Base-by-base conservation (phyloP, 2,797 vertebrate species). In the Cyclura pinguis region DNA sequence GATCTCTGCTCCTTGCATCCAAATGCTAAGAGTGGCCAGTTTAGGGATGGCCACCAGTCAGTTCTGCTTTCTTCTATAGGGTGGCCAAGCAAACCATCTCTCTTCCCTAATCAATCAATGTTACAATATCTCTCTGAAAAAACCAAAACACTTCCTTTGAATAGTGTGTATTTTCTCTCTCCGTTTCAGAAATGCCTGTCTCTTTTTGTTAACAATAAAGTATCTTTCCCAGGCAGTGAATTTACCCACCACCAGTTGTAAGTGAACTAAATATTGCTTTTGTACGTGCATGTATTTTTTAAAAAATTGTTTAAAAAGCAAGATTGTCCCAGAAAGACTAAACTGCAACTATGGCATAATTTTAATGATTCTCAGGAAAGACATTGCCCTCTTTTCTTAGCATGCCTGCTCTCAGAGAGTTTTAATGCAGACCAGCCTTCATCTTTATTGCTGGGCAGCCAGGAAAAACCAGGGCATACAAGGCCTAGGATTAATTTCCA, bases 331-430 rank as follows among this genome's bases (percentile, higher is more conserved):
- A 32, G 10, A 72, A 83, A 90, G 1, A 57, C 16, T 69, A 69
- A 89, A 80, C 62, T 38, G 50, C 76, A 80, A 47, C 59, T 67
- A 50, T 10, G 35, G 50, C 76, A 77, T 69, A 32, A 69, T 32
- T 84, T 52, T 57, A 85, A 67, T 69, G n/a, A 83, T 76, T 59
- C 80, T 86, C 29, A 59, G 64, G n/a, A 90, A 29, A 90, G 72
- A 18, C 13, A 73, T 86, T 55, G n/a, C 35, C 7, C 57, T n/a
- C 67, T 38, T 72, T 59, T 86, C 12, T 42, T 10, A 72, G 18
- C 4, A 32, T 72, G 38, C 24, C 72, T 69, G 10, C 50, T 35
- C n/a, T 47, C 81, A 64, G 52, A 76, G 57, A n/a, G 47, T 57
- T 42, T 67, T 69, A 72, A 13, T 20, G 52, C n/a, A 55, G 42